A percentile compares a stretch with the other conserved stretches of the same genome.
phyloP scores from a whole-genome alignment of 2,797 vertebrate genomes.

The Pangasius mekongensis region DNA sequence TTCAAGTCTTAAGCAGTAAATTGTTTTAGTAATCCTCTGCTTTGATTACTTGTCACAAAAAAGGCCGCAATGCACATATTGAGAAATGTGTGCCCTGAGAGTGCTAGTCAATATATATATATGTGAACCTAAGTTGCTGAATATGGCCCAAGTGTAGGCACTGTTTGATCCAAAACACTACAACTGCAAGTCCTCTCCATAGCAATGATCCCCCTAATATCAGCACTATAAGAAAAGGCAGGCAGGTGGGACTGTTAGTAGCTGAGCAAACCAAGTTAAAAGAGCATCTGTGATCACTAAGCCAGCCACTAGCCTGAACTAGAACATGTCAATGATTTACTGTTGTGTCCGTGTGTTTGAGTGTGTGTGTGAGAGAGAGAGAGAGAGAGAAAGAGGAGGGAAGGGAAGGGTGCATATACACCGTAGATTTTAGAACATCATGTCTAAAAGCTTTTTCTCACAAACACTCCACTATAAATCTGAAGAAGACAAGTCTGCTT shows the following conservation, averaged over 20 bases:
- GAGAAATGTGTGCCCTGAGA: not conserved
- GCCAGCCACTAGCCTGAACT: not conserved
- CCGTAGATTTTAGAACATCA: constrained; percentile 26
- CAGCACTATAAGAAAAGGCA: not conserved
- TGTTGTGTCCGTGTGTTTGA: not conserved
- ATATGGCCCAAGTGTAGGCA: not conserved
- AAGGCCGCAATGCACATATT: not conserved
- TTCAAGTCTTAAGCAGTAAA: not conserved
- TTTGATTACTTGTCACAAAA: constrained; percentile 3
- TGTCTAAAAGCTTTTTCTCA: constrained; percentile 34
- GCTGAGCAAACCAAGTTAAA: not conserved
- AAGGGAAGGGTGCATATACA: not conserved
- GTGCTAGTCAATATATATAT: not conserved
- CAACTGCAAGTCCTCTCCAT: not conserved
- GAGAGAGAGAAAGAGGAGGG: not conserved
- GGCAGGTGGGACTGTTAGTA: not conserved
- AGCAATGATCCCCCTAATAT: not conserved
- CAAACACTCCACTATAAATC: constrained; percentile 14
- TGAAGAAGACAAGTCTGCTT: constrained; percentile 25
- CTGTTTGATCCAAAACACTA: not conserved
- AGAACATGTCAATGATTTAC: not conserved
- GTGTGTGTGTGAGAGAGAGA: not conserved
- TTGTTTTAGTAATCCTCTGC: not conserved
- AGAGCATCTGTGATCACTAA: not conserved
- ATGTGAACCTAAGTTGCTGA: not conserved